Conservation (phyloP, 2,888 invertebrate genomes). For the Automeris io region DNA sequence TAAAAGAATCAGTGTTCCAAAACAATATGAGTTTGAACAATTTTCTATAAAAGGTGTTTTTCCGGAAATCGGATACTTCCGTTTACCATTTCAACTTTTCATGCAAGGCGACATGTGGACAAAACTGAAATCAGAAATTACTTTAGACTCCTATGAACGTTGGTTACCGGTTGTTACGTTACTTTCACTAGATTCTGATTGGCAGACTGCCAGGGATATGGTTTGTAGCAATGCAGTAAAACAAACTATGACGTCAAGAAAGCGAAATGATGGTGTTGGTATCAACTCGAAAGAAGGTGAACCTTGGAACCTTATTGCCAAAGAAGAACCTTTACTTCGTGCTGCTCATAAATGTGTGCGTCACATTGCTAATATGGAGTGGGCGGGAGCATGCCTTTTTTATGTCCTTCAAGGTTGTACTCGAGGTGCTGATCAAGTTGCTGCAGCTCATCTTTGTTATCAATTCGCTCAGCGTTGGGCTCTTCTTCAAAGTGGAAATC, state of each 20-base stretch:
- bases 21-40: conserved; percentile 68
- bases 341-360: conserved; percentile 67
- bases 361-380: conserved; percentile 72
- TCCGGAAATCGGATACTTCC: conserved; percentile 67
- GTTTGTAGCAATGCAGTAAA: conserved; percentile 72
- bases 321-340: conserved; percentile 62
- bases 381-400: conserved; percentile 72
- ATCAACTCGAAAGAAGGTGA: conserved; percentile 45
- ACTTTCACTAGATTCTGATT: conserved; percentile 55
- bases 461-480: conserved; percentile 73
- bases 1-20: conserved; percentile 55
- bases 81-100: conserved; percentile 68
- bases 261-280: conserved; percentile 38
- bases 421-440: conserved; percentile 72
- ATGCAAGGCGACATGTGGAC: conserved; percentile 71
- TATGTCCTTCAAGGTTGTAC: conserved; percentile 69
- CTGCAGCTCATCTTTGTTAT: conserved; percentile 68
- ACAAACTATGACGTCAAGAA: conserved; percentile 70
- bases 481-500: conserved; percentile 62
- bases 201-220: conserved; percentile 70
- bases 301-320: conserved; percentile 57
- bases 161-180: conserved; percentile 64
- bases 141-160: conserved; percentile 64
- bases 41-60: conserved; percentile 71
- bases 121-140: conserved; percentile 70